Conservation (phyloP, 2,888 invertebrate species). For the Agrochola lychnidis region DNA sequence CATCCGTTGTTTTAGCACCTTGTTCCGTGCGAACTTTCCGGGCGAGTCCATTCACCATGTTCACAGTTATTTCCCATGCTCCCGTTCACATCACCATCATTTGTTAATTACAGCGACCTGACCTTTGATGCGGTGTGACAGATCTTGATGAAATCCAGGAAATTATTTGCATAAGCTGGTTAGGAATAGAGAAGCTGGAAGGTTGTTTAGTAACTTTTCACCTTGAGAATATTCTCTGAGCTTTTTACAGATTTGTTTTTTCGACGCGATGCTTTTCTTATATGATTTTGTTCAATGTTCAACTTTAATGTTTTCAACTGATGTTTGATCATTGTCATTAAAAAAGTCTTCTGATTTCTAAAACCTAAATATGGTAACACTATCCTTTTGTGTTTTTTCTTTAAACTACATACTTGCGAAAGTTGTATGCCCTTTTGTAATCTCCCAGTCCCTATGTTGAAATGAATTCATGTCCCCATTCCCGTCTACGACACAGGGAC, state of each 20-base stretch:
- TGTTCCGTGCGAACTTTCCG: slow-evolving; percentile 74
- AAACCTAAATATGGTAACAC: background rate
- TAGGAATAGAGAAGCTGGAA: background rate
- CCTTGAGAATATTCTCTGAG: too few relatives aligned
- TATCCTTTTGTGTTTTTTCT: background rate
- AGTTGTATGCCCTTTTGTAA: slow-evolving; percentile 6
- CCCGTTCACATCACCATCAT: slow-evolving; percentile 85
- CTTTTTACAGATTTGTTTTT: background rate
- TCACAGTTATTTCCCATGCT: slow-evolving; percentile 85
- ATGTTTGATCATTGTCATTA: background rate
- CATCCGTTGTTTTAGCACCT: slow-evolving; percentile 58
- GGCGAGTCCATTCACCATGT: slow-evolving; percentile 67
- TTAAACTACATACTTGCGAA: background rate
- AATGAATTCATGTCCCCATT: slow-evolving; percentile 23
- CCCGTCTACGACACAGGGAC: background rate
- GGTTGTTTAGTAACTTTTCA: background rate
- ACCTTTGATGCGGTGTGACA: slow-evolving; percentile 79
- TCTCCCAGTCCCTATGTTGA: background rate
- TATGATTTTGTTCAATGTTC: background rate
- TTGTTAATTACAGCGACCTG: slow-evolving; percentile 80
- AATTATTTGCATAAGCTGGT: slow-evolving; percentile 60
- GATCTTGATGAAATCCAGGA: slow-evolving; percentile 73
- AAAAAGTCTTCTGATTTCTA: too few relatives aligned
- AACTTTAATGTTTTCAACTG: background rate
- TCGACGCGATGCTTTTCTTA: background rate